Conservation (phyloP, 2,888 invertebrate species). For the Oconnorella tubifera region DNA sequence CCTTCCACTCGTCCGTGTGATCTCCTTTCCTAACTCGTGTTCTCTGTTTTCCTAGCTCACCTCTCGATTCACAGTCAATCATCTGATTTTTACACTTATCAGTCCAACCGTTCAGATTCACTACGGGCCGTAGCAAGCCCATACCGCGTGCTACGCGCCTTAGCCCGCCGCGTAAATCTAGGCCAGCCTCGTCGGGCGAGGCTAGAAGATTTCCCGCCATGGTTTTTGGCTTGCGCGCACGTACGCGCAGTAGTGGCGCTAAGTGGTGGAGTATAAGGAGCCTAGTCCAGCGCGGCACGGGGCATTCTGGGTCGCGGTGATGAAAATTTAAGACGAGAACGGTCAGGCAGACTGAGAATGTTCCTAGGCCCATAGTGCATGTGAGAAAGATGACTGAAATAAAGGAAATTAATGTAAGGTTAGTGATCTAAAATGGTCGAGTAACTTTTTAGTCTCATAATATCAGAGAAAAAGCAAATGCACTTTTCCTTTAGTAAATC, state of each 20-base stretch:
- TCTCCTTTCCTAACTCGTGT: neutral
- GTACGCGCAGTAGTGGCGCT: constrained; percentile 29
- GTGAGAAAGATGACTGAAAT: constrained; percentile 35
- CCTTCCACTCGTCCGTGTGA: constrained; percentile 31
- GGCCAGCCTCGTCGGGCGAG: neutral
- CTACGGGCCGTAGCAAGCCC: constrained; percentile 28
- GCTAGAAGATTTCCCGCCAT: constrained; percentile 15
- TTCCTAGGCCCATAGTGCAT: constrained; percentile 37
- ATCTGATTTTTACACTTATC: constrained; percentile 2
- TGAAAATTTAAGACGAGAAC: constrained; percentile 36
- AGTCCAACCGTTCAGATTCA: constrained; percentile 17
- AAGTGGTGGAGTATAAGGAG: constrained; percentile 32
- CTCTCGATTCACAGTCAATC: neutral
- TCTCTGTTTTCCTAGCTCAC: neutral
- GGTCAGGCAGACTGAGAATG: constrained; percentile 35
- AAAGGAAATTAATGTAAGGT: no score
- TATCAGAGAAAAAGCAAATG: no score
- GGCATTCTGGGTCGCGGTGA: constrained; percentile 32
- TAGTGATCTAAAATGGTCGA: no score
- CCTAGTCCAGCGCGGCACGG: constrained; percentile 32
- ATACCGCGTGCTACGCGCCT: constrained; percentile 26
- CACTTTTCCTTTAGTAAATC: no score
- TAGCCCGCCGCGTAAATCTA: constrained; percentile 24
- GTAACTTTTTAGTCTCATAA: no score
- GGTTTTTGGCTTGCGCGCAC: constrained; percentile 29